Evolutionary conservation across 2,888 invertebrate species (phyloP), one percentile per base, ranked within the genome.

Genomic region (Thymelicus lineola): DNA sequence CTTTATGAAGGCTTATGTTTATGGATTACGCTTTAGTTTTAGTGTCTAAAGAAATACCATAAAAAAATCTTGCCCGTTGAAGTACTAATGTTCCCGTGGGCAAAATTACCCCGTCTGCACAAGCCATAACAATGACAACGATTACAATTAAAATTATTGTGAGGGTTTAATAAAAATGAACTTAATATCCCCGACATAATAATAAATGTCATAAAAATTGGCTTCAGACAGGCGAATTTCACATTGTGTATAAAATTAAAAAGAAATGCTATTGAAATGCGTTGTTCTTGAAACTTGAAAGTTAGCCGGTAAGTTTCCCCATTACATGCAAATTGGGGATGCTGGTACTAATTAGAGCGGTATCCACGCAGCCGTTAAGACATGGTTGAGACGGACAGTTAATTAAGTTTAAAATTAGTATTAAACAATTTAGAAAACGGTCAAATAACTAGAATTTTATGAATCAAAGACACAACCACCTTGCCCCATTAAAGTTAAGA

Each of bases 241-340:
- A 9, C 10, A 7, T 42, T 61, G 67, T 71, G 72, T 72, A 76
- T 79, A 75, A 81, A 85, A 88, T 86, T 84, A 84, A 87, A 88
- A 87, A 87, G 82, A 81, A 86, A 86, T 85, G 84, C 79, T 84
- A 85, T 86, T 86, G 75, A 74, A 80, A 82, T 79, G 85, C 77
- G 70, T 76, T 83, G 84, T 83, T 81, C 79, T 82, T 80, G 28
- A 28, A 28, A 28, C 28, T 28, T 28, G 77, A 74, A 72, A 75
- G 76, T 77, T 76, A 78, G 72, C 79, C 76, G 77, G 70, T 72
- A 91, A 91, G 85, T 93, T 91, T 84, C 75, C 80, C 86, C 86
- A 91, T 92, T 90, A 91, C 89, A 92, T 93, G 91, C 88, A 91
- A 92, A 93, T 91, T 84, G 85, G 82, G 73, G 85, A 90, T 90